Percentiles rank a stretch among this genome's conserved stretches.
phyloP scores from a whole-genome alignment of 2,113 vertebrate genomes.

The Cervus canadensis region DNA sequence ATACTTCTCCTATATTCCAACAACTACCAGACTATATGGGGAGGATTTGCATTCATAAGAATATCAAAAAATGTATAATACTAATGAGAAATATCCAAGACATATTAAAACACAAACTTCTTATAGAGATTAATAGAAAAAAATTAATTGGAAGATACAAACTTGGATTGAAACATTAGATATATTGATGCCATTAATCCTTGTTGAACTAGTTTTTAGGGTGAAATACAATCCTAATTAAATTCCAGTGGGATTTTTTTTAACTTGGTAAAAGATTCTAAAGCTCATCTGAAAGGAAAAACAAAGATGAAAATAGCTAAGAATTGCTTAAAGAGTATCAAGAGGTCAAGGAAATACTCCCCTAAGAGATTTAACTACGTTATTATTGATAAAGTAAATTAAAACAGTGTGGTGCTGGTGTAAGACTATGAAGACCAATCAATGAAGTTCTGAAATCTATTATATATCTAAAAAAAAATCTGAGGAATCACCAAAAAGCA shows the following conservation, averaged over 20 bases:
- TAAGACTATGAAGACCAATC: background rate
- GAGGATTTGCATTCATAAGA: background rate
- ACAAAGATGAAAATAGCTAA: background rate
- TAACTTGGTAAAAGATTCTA: background rate
- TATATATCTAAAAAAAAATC: background rate
- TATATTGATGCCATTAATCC: background rate
- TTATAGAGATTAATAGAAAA: background rate
- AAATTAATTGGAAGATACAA: background rate
- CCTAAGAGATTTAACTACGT: background rate
- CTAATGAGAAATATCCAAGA: background rate
- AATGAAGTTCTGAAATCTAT: background rate
- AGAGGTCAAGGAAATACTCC: background rate
- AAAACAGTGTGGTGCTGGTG: background rate
- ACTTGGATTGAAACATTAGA: background rate
- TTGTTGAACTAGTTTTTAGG: slow-evolving; percentile 11
- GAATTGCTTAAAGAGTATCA: background rate
- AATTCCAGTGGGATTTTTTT: background rate
- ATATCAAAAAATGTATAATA: background rate
- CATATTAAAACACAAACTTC: background rate
- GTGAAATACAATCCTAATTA: background rate
- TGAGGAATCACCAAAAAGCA: background rate
- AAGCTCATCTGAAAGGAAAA: background rate
- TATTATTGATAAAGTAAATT: background rate
- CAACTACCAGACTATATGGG: background rate
- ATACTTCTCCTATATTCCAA: background rate